Evolutionary conservation across 1,140 invertebrate species (phyloP), one percentile per base, ranked within the genome.

Genomic region (Holotrichia oblita): DNA sequence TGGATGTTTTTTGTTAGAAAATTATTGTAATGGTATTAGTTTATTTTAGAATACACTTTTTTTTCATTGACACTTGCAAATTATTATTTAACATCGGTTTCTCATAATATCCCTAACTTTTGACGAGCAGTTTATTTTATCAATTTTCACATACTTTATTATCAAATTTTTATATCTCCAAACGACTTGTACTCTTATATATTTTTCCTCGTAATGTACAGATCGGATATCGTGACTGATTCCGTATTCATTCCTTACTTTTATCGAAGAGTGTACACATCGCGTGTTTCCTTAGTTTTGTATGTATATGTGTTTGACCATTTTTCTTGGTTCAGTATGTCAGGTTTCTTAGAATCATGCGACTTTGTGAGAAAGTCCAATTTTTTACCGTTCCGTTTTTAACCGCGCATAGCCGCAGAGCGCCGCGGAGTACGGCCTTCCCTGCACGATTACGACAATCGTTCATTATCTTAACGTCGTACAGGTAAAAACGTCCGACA

Each of bases 311-410:
- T 81, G 79, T 84, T 84, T 84, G 82, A 83, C 83, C 81, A 82
- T 84, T 83, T 84, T 84, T 82, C 81, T 84, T 83, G 80, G 83
- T 81, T 83, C 82, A 82, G 79, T 83, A 80, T 83, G 83, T 82
- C 83, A 83, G 82, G 83, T 81, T 83, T 83, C 83, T 83, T 78
- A 80, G 82, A 83, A 83, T 83, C 82, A 75, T 82, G 81, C 78
- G 80, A 76, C 80, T 82, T 79, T 83, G 82, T 83, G 83, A 83
- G 83, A 83, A 83, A 83, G 79, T 83, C 79, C 77, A 77, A 82
- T 83, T 83, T 83, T 82, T 82, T 69, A 69, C 27, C 61, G 61
- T 24, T 20, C 20, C 61, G 20, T 24, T 69, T 69, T 69, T 69
- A 24, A 69, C 20, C 61, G 61, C 22, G 27, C 61, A 24, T 14